Percentiles rank a stretch among this genome's conserved stretches.
phyloP scores from a whole-genome alignment of 2,113 vertebrate species.

The Antigone vipio region DNA sequence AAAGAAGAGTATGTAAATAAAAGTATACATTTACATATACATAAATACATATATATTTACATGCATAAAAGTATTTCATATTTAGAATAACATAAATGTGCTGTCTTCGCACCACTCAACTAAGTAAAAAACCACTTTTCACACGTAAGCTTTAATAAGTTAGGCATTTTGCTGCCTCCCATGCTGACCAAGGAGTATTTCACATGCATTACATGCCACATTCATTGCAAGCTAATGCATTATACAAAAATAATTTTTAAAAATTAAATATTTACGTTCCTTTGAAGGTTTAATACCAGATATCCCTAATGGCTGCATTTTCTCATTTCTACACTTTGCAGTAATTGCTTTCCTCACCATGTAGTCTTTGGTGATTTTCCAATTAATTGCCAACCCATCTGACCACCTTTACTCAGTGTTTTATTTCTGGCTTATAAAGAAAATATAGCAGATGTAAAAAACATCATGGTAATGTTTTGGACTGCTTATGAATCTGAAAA shows the following conservation, averaged over 20 bases:
- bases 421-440: slow-evolving; percentile 14
- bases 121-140: not conserved
- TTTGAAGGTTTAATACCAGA: slow-evolving; percentile 37
- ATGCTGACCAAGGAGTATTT: not conserved
- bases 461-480: slow-evolving; percentile 1
- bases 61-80: not conserved
- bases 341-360: slow-evolving; percentile 33
- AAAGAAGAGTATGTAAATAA: not conserved
- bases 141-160: not conserved
- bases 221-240: slow-evolving; percentile 2
- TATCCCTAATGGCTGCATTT: slow-evolving; percentile 37
- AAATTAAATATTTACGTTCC: slow-evolving; percentile 37
- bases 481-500: slow-evolving; percentile 21
- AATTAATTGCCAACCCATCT: slow-evolving; percentile 35
- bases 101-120: not conserved
- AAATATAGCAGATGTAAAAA: not conserved
- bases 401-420: slow-evolving; percentile 15
- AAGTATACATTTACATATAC: not conserved
- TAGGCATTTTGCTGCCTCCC: not conserved
- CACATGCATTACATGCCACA: not conserved
- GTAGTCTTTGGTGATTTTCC: slow-evolving; percentile 53
- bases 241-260: not conserved
- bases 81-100: not conserved
- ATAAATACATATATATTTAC: no score
- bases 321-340: not conserved